A percentile compares a stretch with the other conserved stretches of the same genome.
Evolutionary conservation across 2,888 invertebrate genomes (phyloP).

Genomic region (Tetrapedia diversipes): DNA sequence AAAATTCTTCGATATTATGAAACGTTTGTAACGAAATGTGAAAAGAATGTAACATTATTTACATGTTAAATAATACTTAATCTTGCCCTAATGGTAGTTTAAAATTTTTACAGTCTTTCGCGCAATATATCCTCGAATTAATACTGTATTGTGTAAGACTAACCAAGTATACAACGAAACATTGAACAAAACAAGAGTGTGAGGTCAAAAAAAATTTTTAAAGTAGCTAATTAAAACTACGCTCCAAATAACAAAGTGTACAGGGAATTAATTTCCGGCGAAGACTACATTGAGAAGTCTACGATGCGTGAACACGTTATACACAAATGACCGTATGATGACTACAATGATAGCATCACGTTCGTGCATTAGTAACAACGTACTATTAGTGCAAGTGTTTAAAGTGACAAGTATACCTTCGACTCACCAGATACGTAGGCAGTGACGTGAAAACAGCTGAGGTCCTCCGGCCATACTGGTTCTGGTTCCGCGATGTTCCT

Average conservation of each 20-base stretch:
- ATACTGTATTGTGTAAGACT: neutral
- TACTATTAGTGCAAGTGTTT: conserved; percentile 32
- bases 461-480: conserved; percentile 77
- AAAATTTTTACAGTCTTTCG: neutral
- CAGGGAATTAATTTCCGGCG: conserved; percentile 30
- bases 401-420: conserved; percentile 43
- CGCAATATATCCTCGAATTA: neutral
- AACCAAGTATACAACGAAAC: neutral
- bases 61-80: neutral
- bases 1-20: neutral
- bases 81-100: neutral
- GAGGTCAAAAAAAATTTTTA: neutral
- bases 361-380: conserved; percentile 24
- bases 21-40: neutral
- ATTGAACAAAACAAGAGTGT: neutral
- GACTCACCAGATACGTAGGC: conserved; percentile 78
- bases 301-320: conserved; percentile 7
- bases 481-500: conserved; percentile 69
- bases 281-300: neutral
- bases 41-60: neutral
- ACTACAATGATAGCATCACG: neutral
- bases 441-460: conserved; percentile 79
- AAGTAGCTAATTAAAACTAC: neutral
- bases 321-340: neutral
- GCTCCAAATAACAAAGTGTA: neutral